A percentile compares a stretch with the other conserved stretches of the same genome.
Conservation (phyloP, 2,888 invertebrate genomes). For the Ferdinandea cuprea region DNA sequence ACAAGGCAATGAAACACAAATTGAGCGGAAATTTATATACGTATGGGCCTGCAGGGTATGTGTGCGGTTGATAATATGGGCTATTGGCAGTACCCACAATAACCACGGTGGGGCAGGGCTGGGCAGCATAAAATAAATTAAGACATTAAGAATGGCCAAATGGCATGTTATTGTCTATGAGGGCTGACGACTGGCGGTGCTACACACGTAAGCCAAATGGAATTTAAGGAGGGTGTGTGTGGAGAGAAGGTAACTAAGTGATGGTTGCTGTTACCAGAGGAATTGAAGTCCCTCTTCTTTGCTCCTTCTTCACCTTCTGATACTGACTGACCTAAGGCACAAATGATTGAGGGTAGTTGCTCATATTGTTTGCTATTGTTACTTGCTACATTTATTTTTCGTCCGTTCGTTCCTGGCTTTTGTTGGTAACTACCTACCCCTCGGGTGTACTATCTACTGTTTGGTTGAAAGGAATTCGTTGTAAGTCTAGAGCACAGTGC, state of each 20-base stretch:
- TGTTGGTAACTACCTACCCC: conserved; percentile 19
- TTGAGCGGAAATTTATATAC: conserved; percentile 73
- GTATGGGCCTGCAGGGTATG: conserved; percentile 41
- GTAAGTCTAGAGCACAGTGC: conserved; percentile 2
- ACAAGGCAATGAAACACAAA: conserved; percentile 72
- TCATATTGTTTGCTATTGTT: conserved; percentile 47
- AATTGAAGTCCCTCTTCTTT: conserved; percentile 15
- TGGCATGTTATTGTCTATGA: conserved; percentile 73
- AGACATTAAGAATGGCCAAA: conserved; percentile 73
- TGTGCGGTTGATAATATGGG: neutral
- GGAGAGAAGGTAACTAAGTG: conserved; percentile 43
- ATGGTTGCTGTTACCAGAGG: conserved; percentile 56
- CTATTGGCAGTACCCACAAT: conserved; percentile 8
- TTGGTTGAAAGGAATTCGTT: neutral
- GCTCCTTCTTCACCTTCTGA: neutral
- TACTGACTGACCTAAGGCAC: conserved; percentile 37
- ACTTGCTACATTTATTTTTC: neutral
- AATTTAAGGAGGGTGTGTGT: too few species aligned
- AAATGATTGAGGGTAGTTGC: conserved; percentile 57
- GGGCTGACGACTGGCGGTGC: conserved; percentile 7
- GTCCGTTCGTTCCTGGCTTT: neutral
- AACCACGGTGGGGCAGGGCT: conserved; percentile 40
- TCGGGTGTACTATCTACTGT: neutral
- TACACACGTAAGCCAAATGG: neutral
- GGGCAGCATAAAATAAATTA: conserved; percentile 68